Percentiles rank a stretch among this genome's conserved stretches.
Conservation (phyloP, 2,797 vertebrate species). For the Hybognathus amarus region DNA sequence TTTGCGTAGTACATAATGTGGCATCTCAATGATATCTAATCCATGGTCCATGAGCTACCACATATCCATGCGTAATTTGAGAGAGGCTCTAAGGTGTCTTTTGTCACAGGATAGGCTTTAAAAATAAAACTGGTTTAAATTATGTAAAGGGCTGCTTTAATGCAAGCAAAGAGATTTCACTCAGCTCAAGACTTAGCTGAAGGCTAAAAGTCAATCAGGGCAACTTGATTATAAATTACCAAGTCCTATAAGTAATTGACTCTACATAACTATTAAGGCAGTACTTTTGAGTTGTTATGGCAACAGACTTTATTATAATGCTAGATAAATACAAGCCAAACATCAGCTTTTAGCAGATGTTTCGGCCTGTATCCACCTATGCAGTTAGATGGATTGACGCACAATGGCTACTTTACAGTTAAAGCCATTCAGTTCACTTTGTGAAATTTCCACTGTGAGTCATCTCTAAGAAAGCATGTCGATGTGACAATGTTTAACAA, state of each 20-base stretch:
- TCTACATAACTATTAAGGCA: slow-evolving; percentile 4
- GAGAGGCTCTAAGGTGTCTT: slow-evolving; percentile 84
- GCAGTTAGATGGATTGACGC: slow-evolving; percentile 31
- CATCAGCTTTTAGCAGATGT: slow-evolving; percentile 5
- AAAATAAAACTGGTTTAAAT: slow-evolving; percentile 86
- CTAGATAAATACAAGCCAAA: slow-evolving; percentile 2
- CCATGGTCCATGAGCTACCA: slow-evolving; percentile 78
- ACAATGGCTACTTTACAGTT: slow-evolving; percentile 49
- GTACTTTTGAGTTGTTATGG: slow-evolving; percentile 5
- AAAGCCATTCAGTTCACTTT: slow-evolving; percentile 63
- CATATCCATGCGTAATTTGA: slow-evolving; percentile 86
- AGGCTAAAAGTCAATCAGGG: slow-evolving; percentile 64
- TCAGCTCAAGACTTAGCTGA: slow-evolving; percentile 65
- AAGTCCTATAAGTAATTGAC: not conserved
- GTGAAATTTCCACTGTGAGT: slow-evolving; percentile 66
- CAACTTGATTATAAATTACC: not conserved
- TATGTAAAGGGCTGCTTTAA: slow-evolving; percentile 74
- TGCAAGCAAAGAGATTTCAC: slow-evolving; percentile 76
- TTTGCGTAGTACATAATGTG: slow-evolving; percentile 77
- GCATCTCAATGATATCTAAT: slow-evolving; percentile 78
- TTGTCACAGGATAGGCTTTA: slow-evolving; percentile 87
- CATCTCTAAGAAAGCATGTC: slow-evolving; percentile 59
- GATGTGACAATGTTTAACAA: slow-evolving; percentile 43
- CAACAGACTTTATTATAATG: slow-evolving; percentile 1
- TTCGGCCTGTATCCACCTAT: slow-evolving; percentile 27